Evolutionary conservation across 2,797 vertebrate genomes (phyloP).

Genomic region (Allobates femoralis): DNA sequence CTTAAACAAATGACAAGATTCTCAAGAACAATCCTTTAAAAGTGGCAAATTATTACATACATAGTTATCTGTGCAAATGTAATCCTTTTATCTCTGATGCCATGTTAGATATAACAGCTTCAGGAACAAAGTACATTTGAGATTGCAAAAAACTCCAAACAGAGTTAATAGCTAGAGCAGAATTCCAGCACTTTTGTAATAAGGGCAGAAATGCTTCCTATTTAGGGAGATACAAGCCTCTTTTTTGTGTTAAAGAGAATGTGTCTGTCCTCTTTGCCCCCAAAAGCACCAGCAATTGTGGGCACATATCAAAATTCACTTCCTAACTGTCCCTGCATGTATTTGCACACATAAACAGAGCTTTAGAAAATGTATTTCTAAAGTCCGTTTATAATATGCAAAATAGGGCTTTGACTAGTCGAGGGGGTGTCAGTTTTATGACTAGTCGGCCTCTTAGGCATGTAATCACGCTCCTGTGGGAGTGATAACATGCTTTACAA

Average conservation of each 20-base stretch:
- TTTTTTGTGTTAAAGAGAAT: not conserved
- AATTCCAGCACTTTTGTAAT: not conserved
- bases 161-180: not conserved
- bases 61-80: conserved; percentile 46
- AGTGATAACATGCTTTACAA: no score
- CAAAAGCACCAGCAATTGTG: no score
- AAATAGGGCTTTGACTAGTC: no score
- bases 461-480: no score
- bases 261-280: no score
- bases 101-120: conserved; percentile 51
- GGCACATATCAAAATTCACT: no score
- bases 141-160: not conserved
- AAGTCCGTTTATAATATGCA: no score
- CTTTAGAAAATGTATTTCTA: no score
- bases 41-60: conserved; percentile 54
- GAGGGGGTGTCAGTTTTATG: no score
- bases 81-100: conserved; percentile 39
- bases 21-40: conserved; percentile 48
- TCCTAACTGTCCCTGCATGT: no score
- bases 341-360: no score
- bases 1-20: conserved; percentile 55
- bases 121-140: conserved; percentile 27
- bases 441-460: no score
- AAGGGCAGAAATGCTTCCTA: not conserved
- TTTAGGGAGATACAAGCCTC: not conserved